A percentile compares a stretch with the other conserved stretches of the same genome.
These are phyloP conservation scores for Anoplopoma fimbria DNA, from an alignment of 2,113 vertebrate species.

Conservation along the genomic window DNA sequence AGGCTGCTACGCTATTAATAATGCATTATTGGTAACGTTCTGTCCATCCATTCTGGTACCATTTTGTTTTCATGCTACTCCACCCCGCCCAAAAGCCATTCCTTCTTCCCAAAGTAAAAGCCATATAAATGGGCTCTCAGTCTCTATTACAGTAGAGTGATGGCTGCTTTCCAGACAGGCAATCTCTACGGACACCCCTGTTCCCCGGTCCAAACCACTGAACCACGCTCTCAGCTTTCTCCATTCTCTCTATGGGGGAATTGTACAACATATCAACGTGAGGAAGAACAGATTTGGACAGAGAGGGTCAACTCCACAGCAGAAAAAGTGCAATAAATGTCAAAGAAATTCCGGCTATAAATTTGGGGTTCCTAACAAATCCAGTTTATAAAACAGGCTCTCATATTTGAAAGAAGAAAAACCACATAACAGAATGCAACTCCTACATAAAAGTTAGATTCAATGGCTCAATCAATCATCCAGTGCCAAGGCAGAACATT, in stretches of 20 bases:
- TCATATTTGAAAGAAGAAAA: slow-evolving; percentile 33
- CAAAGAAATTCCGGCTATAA: slow-evolving; percentile 15
- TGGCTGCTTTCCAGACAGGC: slow-evolving; percentile 75
- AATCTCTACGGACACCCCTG: slow-evolving; percentile 69
- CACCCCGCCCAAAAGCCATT: slow-evolving; percentile 45
- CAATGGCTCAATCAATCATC: slow-evolving; percentile 55
- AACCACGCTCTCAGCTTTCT: slow-evolving; percentile 61
- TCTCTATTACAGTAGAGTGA: slow-evolving; percentile 74
- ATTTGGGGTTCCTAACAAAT: slow-evolving; percentile 15
- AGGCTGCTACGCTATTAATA: slow-evolving; percentile 62
- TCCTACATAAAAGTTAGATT: slow-evolving; percentile 35
- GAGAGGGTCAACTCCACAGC: slow-evolving; percentile 27
- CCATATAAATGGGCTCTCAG: slow-evolving; percentile 68
- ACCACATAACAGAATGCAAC: neutral
- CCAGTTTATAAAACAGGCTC: slow-evolving; percentile 3
- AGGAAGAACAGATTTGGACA: slow-evolving; percentile 36
- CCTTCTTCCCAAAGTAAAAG: slow-evolving; percentile 69
- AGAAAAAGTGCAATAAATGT: slow-evolving; percentile 37
- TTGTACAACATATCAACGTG: slow-evolving; percentile 58
- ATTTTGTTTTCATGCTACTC: slow-evolving; percentile 62
- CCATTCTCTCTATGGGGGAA: slow-evolving; percentile 47
- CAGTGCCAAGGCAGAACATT: slow-evolving; percentile 17
- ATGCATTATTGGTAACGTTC: slow-evolving; percentile 68
- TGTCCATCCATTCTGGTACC: slow-evolving; percentile 53
- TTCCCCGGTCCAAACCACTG: slow-evolving; percentile 66